A percentile compares a stretch with the other conserved stretches of the same genome.
phyloP scores from a whole-genome alignment of 2,888 invertebrate species.

The Yponomeuta malinellus region DNA sequence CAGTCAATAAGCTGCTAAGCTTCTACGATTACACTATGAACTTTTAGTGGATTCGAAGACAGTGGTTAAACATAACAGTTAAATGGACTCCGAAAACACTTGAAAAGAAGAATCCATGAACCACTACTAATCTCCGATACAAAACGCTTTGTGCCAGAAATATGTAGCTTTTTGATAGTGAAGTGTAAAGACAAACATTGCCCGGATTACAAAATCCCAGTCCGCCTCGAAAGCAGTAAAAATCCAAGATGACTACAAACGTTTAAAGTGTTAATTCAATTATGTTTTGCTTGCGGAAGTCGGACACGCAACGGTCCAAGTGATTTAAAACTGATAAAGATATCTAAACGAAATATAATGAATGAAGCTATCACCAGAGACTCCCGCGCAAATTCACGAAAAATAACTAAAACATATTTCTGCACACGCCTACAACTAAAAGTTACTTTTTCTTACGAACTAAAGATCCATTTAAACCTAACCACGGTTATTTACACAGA shows the following conservation, averaged over 20 bases:
- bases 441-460: constrained; percentile 25
- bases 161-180: neutral
- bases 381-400: neutral
- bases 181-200: neutral
- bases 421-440: constrained; percentile 10
- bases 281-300: neutral
- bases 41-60: too few relatives aligned
- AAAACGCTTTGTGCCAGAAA: neutral
- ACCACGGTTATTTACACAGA: constrained; percentile 25
- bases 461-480: constrained; percentile 18
- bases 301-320: neutral
- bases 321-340: neutral
- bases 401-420: constrained; percentile 11
- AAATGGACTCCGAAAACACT: neutral
- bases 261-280: neutral
- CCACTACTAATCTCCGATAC: neutral
- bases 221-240: neutral
- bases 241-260: neutral
- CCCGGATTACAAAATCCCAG: neutral
- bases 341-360: neutral
- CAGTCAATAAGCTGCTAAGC: neutral
- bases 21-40: neutral
- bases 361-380: neutral
- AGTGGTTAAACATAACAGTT: too few relatives aligned
- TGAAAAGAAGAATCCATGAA: neutral